Percentiles rank a stretch among this genome's conserved stretches.
Conservation (phyloP, 2,888 invertebrate genomes). For the Adelognathus sp. region DNA sequence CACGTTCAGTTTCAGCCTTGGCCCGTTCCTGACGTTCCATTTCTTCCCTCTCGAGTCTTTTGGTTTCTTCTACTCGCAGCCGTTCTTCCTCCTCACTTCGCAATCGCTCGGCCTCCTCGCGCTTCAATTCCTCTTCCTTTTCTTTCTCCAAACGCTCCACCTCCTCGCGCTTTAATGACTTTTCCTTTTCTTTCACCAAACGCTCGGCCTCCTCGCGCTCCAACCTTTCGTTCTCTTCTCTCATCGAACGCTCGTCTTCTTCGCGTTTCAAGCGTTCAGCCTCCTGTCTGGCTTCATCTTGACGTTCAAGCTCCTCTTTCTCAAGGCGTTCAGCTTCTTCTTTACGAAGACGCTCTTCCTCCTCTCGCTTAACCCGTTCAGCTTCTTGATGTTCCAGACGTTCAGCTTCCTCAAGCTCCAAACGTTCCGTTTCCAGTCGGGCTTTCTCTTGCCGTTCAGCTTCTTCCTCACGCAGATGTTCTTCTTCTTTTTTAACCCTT, state of each 20-base stretch:
- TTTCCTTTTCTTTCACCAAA: conserved; percentile 61
- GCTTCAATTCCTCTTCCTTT: conserved; percentile 75
- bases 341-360: conserved; percentile 46
- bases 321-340: conserved; percentile 38
- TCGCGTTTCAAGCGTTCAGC: conserved; percentile 42
- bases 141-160: conserved; percentile 59
- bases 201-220: conserved; percentile 63
- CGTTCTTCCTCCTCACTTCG: conserved; percentile 41
- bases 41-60: conserved; percentile 60
- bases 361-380: conserved; percentile 42
- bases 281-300: conserved; percentile 53
- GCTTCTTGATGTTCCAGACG: conserved; percentile 58
- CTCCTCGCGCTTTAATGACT: conserved; percentile 72
- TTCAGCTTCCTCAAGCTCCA: conserved; percentile 59
- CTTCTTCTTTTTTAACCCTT: conserved; percentile 55
- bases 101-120: conserved; percentile 52
- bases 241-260: conserved; percentile 46
- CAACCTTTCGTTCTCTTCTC: conserved; percentile 47
- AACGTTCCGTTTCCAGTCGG: conserved; percentile 49
- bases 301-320: conserved; percentile 53
- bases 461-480: conserved; percentile 41
- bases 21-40: conserved; percentile 54
- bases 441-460: conserved; percentile 41
- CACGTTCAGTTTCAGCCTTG: conserved; percentile 66
- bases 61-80: conserved; percentile 33